Evolutionary conservation across 2,113 vertebrate genomes (phyloP).

Genomic region (Hippocampus comes): DNA sequence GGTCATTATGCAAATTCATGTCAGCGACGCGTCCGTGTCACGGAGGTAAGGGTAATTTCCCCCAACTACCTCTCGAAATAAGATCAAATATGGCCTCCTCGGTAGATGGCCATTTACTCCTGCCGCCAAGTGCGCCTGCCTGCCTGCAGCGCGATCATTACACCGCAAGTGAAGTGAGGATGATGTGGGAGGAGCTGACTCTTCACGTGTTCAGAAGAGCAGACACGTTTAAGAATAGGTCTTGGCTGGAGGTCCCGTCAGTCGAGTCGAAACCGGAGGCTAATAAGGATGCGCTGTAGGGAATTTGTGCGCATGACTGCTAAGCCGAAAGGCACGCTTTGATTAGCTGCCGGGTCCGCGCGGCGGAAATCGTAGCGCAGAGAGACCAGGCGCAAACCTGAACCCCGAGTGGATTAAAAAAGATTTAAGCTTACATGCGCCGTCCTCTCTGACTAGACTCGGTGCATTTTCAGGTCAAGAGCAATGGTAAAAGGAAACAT

Average conservation of each 20-base stretch:
- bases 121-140: slow-evolving; percentile 14
- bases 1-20: background rate
- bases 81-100: background rate
- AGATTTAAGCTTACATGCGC: slow-evolving; percentile 12
- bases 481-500: slow-evolving; percentile 7
- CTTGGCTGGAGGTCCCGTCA: slow-evolving; percentile 47
- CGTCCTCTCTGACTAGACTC: slow-evolving; percentile 3
- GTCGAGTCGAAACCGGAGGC: slow-evolving; percentile 60
- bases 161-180: slow-evolving; percentile 15
- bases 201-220: slow-evolving; percentile 23
- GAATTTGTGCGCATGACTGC: slow-evolving; percentile 60
- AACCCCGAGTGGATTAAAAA: slow-evolving; percentile 12
- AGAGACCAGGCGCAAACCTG: slow-evolving; percentile 29
- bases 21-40: too few species aligned
- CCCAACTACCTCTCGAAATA: background rate
- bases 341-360: slow-evolving; percentile 47
- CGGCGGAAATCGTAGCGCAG: slow-evolving; percentile 37
- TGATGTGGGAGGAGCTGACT: slow-evolving; percentile 40
- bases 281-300: slow-evolving; percentile 65
- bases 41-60: background rate
- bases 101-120: slow-evolving; percentile 6
- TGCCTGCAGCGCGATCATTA: slow-evolving; percentile 20
- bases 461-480: slow-evolving; percentile 18
- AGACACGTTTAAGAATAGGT: slow-evolving; percentile 44
- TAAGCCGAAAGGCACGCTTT: slow-evolving; percentile 50